Evolutionary conservation across 2,888 invertebrate species (phyloP).

Genomic region (Ochropacha duplaris): DNA sequence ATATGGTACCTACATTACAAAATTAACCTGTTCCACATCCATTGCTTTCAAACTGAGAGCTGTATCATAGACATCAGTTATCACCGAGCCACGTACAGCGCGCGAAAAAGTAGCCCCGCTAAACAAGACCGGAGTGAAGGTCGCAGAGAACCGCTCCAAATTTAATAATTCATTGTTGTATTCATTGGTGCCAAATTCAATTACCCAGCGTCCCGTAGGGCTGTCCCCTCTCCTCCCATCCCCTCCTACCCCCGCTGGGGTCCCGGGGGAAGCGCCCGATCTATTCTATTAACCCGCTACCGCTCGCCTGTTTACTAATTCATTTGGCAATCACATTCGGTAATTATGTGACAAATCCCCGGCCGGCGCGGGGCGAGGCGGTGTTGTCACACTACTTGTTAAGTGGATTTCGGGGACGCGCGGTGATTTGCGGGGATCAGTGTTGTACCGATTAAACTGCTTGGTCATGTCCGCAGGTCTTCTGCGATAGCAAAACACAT

Average conservation of each 20-base stretch:
- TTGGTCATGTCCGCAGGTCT: conserved; percentile 13
- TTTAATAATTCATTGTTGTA: conserved; percentile 80
- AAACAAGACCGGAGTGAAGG: background rate
- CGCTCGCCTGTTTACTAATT: conserved; percentile 69
- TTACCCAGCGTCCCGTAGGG: conserved; percentile 57
- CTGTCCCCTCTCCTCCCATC: conserved; percentile 19
- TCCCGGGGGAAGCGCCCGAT: conserved; percentile 40
- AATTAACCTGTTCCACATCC: conserved; percentile 1
- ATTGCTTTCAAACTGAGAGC: background rate
- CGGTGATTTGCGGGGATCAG: conserved; percentile 19
- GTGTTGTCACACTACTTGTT: conserved; percentile 37
- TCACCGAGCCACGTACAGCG: conserved; percentile 10
- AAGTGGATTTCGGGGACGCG: conserved; percentile 33
- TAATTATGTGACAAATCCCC: conserved; percentile 72
- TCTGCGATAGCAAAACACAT: conserved; percentile 3
- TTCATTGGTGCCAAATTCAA: conserved; percentile 80
- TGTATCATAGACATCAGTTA: background rate
- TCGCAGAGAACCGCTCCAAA: conserved; percentile 53
- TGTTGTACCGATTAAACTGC: conserved; percentile 11
- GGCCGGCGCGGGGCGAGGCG: conserved; percentile 23
- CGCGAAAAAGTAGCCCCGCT: background rate
- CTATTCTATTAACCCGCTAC: conserved; percentile 56
- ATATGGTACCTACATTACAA: conserved; percentile 7
- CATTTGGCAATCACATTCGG: conserved; percentile 76
- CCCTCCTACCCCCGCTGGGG: conserved; percentile 11